Percentiles rank a stretch among this genome's conserved stretches.
phyloP scores from a whole-genome alignment of 2,888 invertebrate genomes.

The Ryuthela nishihirai region DNA sequence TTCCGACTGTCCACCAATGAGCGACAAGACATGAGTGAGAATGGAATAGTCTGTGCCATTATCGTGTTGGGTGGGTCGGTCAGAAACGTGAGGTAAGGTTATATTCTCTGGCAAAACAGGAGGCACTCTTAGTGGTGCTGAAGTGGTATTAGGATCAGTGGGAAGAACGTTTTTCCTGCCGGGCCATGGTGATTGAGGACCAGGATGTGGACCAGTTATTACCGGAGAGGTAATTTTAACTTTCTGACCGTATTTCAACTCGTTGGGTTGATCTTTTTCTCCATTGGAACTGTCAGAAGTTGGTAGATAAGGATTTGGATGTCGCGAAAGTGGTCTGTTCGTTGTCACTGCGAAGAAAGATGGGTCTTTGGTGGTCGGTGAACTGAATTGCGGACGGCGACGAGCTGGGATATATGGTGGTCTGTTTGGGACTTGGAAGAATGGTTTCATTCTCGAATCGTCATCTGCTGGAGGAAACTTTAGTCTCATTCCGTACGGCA shows the following conservation, averaged over 20 bases:
- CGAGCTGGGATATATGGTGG: background rate
- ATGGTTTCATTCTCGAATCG: background rate
- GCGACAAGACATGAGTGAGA: slow-evolving; percentile 22
- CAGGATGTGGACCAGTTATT: too few species aligned
- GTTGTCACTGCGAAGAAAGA: background rate
- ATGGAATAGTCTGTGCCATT: slow-evolving; percentile 34
- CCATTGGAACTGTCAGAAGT: too few species aligned
- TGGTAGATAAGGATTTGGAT: too few species aligned
- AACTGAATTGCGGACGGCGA: background rate
- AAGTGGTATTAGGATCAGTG: background rate
- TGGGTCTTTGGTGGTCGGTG: background rate
- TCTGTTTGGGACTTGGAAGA: background rate
- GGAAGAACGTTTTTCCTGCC: slow-evolving; percentile 24
- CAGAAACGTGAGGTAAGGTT: slow-evolving; percentile 25
- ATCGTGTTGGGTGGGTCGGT: slow-evolving; percentile 12
- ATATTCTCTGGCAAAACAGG: slow-evolving; percentile 12
- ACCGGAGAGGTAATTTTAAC: too few species aligned
- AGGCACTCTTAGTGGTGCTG: background rate
- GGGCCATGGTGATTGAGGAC: slow-evolving; percentile 3
- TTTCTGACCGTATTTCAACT: too few species aligned
- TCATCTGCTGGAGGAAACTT: background rate
- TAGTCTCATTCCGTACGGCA: too few species aligned
- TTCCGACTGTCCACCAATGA: slow-evolving; percentile 14
- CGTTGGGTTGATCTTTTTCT: too few species aligned
- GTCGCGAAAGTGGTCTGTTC: background rate